phyloP scores from a whole-genome alignment of 1,140 invertebrate genomes.

The Lordiphosa clarofinis region DNA sequence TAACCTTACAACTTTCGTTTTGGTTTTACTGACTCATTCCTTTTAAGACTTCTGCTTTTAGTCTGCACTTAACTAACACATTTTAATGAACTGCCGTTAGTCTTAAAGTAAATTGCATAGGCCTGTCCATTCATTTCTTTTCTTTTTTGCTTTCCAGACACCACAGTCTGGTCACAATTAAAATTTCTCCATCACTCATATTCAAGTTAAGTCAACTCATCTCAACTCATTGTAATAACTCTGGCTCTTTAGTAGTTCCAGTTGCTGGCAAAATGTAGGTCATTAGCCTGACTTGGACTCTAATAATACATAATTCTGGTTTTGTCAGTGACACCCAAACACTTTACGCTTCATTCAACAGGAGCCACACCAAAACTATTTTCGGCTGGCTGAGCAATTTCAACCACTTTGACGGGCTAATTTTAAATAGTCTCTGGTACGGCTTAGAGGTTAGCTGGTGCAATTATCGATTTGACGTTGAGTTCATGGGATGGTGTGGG shows the following conservation, averaged over 20 bases:
- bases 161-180: conserved; percentile 24
- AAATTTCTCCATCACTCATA: conserved; percentile 41
- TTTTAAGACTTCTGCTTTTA: no score
- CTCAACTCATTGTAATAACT: conserved; percentile 16
- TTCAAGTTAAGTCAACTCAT: conserved; percentile 7
- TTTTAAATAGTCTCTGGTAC: background rate
- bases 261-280: conserved; percentile 46
- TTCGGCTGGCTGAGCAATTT: conserved; percentile 54
- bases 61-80: no score
- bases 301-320: conserved; percentile 49
- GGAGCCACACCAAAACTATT: conserved; percentile 46
- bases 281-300: conserved; percentile 34
- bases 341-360: conserved; percentile 64
- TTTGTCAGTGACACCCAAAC: conserved; percentile 35
- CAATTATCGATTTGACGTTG: no score
- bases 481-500: no score
- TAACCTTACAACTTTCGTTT: no score
- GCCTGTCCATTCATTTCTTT: conserved; percentile 11
- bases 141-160: conserved; percentile 1
- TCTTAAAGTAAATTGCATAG: background rate
- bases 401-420: conserved; percentile 10
- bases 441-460: no score
- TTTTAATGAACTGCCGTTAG: background rate
- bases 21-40: no score
- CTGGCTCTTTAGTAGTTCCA: conserved; percentile 18